Percentiles rank a stretch among this genome's conserved stretches.
These are phyloP conservation scores for Wasmannia auropunctata DNA, from an alignment of 1,140 invertebrate genomes.

Conservation along the genomic window DNA sequence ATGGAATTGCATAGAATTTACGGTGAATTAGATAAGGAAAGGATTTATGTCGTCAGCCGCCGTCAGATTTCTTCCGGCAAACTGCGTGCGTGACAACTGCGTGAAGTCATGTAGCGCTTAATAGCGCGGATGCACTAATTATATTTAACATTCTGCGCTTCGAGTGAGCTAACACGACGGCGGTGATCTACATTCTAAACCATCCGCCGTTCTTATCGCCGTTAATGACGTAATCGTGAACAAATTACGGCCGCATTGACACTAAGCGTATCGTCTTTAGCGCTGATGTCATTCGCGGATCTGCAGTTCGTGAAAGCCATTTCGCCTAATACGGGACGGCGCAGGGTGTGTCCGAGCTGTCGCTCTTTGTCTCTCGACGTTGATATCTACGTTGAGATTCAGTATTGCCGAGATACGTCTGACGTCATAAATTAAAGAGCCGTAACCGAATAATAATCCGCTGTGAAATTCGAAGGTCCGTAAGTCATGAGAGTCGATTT, in stretches of 20 bases:
- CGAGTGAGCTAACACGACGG: neutral
- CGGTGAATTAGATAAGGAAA: neutral
- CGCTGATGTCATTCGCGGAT: conserved; percentile 66
- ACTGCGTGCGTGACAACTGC: neutral
- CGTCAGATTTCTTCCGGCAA: neutral
- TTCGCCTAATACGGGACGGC: neutral
- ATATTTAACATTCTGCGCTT: conserved; percentile 9
- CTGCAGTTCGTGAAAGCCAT: conserved; percentile 40
- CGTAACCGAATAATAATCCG: neutral
- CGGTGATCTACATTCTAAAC: conserved; percentile 24
- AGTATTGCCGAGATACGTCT: neutral
- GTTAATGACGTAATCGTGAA: conserved; percentile 68
- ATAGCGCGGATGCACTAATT: conserved; percentile 21
- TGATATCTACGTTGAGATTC: neutral
- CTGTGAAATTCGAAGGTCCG: neutral
- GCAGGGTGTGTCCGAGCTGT: neutral
- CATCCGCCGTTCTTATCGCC: conserved; percentile 15
- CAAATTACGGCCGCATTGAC: conserved; percentile 57
- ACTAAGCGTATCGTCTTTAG: conserved; percentile 64
- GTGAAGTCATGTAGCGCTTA: conserved; percentile 16
- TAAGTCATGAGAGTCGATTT: neutral
- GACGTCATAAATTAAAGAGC: neutral
- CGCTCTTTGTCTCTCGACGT: neutral
- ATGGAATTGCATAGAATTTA: neutral
- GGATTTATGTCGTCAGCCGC: neutral